Evolutionary conservation across 2,113 vertebrate genomes (phyloP).

Genomic region (Takifugu flavidus): DNA sequence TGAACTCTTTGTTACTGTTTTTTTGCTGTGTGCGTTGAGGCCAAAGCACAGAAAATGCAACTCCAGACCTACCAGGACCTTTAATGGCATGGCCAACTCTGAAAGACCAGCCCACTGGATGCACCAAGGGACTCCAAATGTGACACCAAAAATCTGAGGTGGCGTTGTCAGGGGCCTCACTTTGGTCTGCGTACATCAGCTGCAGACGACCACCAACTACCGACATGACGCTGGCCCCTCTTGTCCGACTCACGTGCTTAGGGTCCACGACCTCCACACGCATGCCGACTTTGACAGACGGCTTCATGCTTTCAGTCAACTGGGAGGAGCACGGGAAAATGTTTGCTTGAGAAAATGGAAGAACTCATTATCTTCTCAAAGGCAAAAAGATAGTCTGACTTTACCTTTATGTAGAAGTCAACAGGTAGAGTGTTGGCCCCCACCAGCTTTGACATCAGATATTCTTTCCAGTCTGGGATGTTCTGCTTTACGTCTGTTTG

Average conservation of each 20-base stretch:
- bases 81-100: slow-evolving; percentile 87
- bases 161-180: slow-evolving; percentile 59
- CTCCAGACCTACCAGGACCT: slow-evolving; percentile 64
- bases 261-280: slow-evolving; percentile 93
- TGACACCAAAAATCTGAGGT: slow-evolving; percentile 91
- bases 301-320: slow-evolving; percentile 89
- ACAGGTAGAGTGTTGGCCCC: slow-evolving; percentile 88
- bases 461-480: slow-evolving; percentile 86
- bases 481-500: slow-evolving; percentile 61
- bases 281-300: slow-evolving; percentile 83
- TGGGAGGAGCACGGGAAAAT: slow-evolving; percentile 41
- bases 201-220: slow-evolving; percentile 87
- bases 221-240: slow-evolving; percentile 82
- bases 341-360: background rate
- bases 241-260: slow-evolving; percentile 80
- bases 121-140: slow-evolving; percentile 89
- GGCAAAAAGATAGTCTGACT: background rate
- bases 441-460: slow-evolving; percentile 89
- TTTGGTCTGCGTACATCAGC: slow-evolving; percentile 84
- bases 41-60: background rate
- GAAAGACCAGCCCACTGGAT: slow-evolving; percentile 89
- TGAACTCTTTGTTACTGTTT: background rate
- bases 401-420: slow-evolving; percentile 92
- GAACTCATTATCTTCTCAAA: too few species aligned
- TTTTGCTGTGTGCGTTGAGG: background rate